These are phyloP conservation scores for Eristalinus sepulchralis DNA, from an alignment of 2,888 invertebrate genomes.

Conservation along the genomic window DNA sequence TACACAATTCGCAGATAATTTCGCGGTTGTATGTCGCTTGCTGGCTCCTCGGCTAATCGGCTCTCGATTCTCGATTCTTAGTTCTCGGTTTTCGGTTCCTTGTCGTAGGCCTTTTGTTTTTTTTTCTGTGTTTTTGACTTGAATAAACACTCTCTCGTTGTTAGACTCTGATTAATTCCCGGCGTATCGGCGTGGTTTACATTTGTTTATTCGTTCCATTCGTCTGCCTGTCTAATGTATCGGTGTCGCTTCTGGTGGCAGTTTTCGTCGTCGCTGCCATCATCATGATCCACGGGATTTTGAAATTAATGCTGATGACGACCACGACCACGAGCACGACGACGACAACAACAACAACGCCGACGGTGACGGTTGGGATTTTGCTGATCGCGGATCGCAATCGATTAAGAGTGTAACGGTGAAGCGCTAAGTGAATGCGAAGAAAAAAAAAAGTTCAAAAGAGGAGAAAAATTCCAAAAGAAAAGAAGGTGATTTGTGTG, in stretches of 20 bases:
- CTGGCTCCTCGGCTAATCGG: conserved; percentile 19
- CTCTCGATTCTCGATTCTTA: background rate
- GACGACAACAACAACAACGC: background rate
- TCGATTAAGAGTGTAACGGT: conserved; percentile 67
- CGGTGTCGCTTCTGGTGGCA: conserved; percentile 28
- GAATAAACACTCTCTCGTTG: background rate
- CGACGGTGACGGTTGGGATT: conserved; percentile 48
- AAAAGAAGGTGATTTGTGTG: conserved; percentile 58
- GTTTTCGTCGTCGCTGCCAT: conserved; percentile 5
- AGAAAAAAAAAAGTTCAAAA: conserved; percentile 6
- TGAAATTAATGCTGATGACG: conserved; percentile 39
- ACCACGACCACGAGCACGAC: conserved; percentile 48
- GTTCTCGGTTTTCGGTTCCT: background rate
- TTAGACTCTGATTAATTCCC: conserved; percentile 46
- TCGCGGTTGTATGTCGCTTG: conserved; percentile 44
- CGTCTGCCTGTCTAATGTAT: conserved; percentile 13
- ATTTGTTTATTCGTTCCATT: conserved; percentile 5
- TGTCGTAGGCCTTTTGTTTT: background rate
- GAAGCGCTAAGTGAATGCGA: conserved; percentile 31
- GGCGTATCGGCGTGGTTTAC: conserved; percentile 7
- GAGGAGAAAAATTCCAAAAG: background rate
- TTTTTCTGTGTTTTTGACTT: background rate
- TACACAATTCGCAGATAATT: conserved; percentile 32
- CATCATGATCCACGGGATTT: conserved; percentile 51
- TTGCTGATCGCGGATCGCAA: conserved; percentile 59